A percentile compares a stretch with the other conserved stretches of the same genome.
Evolutionary conservation across 2,888 invertebrate genomes (phyloP).

Genomic region (Idaea straminata): DNA sequence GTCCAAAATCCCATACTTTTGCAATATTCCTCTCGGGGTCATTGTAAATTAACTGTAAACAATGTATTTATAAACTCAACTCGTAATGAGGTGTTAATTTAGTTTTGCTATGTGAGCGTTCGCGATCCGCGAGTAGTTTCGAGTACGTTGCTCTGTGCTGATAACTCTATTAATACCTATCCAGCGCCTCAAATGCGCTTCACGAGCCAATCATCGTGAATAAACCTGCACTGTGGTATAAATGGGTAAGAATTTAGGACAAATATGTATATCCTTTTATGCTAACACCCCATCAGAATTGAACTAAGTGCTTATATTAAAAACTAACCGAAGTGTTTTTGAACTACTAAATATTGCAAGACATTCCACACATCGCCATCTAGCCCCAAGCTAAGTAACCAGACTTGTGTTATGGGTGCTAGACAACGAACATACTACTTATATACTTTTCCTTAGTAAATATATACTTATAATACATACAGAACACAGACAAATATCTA

Average conservation of each 20-base stretch:
- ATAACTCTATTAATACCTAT: conserved; percentile 72
- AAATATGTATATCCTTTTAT: neutral
- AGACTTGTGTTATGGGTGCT: too few species aligned
- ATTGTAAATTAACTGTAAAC: neutral
- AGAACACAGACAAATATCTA: too few species aligned
- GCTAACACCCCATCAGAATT: neutral
- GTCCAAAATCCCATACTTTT: neutral
- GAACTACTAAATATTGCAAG: too few species aligned
- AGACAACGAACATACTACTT: too few species aligned
- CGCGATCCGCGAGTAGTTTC: conserved; percentile 23
- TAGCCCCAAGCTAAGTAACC: too few species aligned
- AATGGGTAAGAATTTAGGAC: neutral
- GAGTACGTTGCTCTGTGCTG: conserved; percentile 66
- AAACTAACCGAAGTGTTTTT: neutral
- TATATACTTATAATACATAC: too few species aligned
- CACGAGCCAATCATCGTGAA: conserved; percentile 45
- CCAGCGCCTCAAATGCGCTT: conserved; percentile 51
- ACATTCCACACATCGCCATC: too few species aligned
- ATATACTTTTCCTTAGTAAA: too few species aligned
- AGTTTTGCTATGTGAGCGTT: conserved; percentile 32
- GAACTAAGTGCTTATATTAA: neutral
- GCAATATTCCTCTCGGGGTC: neutral
- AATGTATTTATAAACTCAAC: neutral
- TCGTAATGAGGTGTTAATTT: neutral
- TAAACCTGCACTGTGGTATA: neutral